These are phyloP conservation scores for Temnothorax rugatulus DNA, from an alignment of 2,888 invertebrate species.

Conservation along the genomic window DNA sequence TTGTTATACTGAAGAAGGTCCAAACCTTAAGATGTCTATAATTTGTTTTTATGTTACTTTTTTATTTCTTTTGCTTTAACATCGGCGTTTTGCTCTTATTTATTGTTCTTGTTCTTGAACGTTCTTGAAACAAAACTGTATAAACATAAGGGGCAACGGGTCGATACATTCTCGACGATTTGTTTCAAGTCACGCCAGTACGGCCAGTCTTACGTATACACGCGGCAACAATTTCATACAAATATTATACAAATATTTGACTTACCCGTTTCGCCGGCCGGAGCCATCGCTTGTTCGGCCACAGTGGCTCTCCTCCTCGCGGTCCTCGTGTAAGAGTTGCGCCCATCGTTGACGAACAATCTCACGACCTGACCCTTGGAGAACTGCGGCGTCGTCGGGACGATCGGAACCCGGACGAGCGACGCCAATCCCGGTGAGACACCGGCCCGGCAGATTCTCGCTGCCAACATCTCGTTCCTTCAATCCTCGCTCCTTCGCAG, in stretches of 20 bases:
- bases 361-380: conserved; percentile 78
- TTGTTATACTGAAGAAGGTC: too few species aligned
- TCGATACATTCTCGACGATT: neutral
- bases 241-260: neutral
- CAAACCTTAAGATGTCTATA: too few species aligned
- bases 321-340: conserved; percentile 80
- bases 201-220: too few species aligned
- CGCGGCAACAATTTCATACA: neutral
- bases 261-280: conserved; percentile 92
- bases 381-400: conserved; percentile 69
- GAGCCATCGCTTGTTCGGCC: conserved; percentile 92
- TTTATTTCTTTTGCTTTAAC: too few species aligned
- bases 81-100: too few species aligned
- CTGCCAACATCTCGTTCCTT: conserved; percentile 80
- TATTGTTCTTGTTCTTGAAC: too few species aligned
- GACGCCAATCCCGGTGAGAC: conserved; percentile 77
- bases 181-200: neutral
- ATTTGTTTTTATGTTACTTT: too few species aligned
- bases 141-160: neutral
- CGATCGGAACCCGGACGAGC: conserved; percentile 76
- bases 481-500: conserved; percentile 10
- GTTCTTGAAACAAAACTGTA: neutral
- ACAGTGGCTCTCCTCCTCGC: conserved; percentile 88
- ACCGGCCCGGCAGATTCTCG: conserved; percentile 79
- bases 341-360: conserved; percentile 83